Conservation (phyloP, 2,888 invertebrate genomes). For the Phorcus lineatus region DNA sequence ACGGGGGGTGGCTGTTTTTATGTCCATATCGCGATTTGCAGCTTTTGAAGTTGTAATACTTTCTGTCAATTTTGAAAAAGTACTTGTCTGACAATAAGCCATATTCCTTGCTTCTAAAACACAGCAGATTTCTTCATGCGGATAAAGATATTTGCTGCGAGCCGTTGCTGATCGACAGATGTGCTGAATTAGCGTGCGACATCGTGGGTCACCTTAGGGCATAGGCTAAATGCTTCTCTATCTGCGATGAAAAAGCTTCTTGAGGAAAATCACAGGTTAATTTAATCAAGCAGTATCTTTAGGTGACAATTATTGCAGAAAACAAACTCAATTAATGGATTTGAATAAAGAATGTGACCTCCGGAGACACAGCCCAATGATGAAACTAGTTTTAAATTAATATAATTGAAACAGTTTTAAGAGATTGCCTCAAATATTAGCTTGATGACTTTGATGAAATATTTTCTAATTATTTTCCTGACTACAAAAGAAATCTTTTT, state of each 20-base stretch:
- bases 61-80: too few species aligned
- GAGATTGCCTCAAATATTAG: not conserved
- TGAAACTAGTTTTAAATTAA: conserved; percentile 5
- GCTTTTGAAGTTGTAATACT: too few species aligned
- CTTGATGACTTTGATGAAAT: conserved; percentile 1
- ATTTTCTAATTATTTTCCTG: not conserved
- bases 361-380: not conserved
- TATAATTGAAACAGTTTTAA: conserved; percentile 7
- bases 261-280: conserved; percentile 13
- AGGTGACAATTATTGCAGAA: conserved; percentile 18
- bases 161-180: conserved; percentile 8
- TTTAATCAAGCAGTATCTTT: conserved; percentile 18
- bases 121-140: not conserved
- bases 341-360: conserved; percentile 1
- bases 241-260: conserved; percentile 15
- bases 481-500: not conserved
- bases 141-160: not conserved
- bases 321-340: conserved; percentile 24
- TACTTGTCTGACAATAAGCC: not conserved
- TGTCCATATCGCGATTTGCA: too few species aligned
- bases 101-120: not conserved
- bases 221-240: not conserved
- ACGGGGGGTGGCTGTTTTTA: too few species aligned
- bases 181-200: not conserved
- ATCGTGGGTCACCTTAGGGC: conserved; percentile 4